Evolutionary conservation across 23 tunicate species (phyloP).

Genomic region (Botrylloides violaceus): DNA sequence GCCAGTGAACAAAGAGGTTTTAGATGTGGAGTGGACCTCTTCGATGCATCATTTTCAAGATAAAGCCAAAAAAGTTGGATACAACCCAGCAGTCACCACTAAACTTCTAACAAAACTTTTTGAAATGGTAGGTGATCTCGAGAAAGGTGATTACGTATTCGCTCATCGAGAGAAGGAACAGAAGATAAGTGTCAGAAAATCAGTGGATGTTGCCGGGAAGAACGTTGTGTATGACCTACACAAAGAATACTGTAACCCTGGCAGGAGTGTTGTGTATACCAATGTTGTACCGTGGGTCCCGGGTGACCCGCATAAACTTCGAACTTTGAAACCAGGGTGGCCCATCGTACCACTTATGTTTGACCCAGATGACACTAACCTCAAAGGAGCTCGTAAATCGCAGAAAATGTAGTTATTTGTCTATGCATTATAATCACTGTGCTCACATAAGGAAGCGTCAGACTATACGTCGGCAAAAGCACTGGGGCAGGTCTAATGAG

Average conservation of each 20-base stretch:
- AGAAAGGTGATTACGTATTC: not conserved
- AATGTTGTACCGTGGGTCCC: conserved; percentile 38
- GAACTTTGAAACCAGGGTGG: not conserved
- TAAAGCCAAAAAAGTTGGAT: conserved; percentile 4
- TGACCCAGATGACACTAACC: not conserved
- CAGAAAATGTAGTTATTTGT: not conserved
- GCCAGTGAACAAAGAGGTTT: conserved; percentile 1
- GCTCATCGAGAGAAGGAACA: conserved; percentile 6
- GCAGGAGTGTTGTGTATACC: conserved; percentile 27
- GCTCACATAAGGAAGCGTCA: too few relatives aligned
- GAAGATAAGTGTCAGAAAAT: not conserved
- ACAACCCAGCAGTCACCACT: conserved; percentile 7
- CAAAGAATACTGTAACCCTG: conserved; percentile 58
- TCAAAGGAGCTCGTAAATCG: not conserved
- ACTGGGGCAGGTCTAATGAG: too few relatives aligned
- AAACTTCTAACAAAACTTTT: conserved; percentile 13
- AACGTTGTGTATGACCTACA: conserved; percentile 48
- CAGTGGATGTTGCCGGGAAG: not conserved
- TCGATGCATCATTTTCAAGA: not conserved
- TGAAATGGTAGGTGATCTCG: conserved; percentile 7
- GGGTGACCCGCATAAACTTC: conserved; percentile 39
- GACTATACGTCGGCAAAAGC: too few relatives aligned
- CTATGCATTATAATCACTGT: too few relatives aligned
- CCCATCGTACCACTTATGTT: not conserved
- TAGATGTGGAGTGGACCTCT: conserved; percentile 9